Evolutionary conservation across 2,113 vertebrate species (phyloP), one percentile per base, ranked within the genome.

Genomic region (Pagrus major): DNA sequence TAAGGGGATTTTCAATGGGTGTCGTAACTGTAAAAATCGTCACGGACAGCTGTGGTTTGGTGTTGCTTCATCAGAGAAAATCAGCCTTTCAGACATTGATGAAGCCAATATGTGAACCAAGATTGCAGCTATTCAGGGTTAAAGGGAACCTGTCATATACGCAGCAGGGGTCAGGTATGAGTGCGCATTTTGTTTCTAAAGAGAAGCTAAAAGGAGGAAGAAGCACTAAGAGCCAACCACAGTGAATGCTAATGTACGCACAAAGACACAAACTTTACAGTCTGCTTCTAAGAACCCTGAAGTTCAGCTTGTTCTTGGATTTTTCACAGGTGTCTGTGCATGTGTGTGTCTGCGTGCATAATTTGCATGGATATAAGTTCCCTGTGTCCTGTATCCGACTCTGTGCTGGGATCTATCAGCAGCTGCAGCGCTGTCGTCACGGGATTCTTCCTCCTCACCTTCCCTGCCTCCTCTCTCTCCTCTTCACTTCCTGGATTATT

Each of bases 181-280:
- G 56, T 58, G 25, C 25, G 51, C 18, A 4, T 61, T 31, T 51
- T 39, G n/a, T 60, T 79, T 63, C 52, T 46, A 55, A 81, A 73
- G 68, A 76, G 66, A 76, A 89, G 76, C 21, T 47, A 11, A 63
- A 84, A 87, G 12, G 47, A 79, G 86, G 84, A 84, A 84, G 65
- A 15, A 65, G 29, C 20, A 12, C 20, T 25, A 9, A 20, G 15
- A 55, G 46, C 37, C 12, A 21, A n/a, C 72, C 23, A 55, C 41
- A 61, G 10, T 69, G n/a, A 64, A 76, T 69, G 42, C 46, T 72
- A 23, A 27, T 63, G 10, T 39, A 15, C 56, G 25, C 29, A 16
- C 12, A 76, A 56, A 35, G 31, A 71, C n/a, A 60, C 9, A 46
- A 49, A 58, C 41, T 12, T 23, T 52, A 5, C 42, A 65, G 35